Evolutionary conservation across 2,113 vertebrate species (phyloP).

Genomic region (Pelodiscus sinensis): DNA sequence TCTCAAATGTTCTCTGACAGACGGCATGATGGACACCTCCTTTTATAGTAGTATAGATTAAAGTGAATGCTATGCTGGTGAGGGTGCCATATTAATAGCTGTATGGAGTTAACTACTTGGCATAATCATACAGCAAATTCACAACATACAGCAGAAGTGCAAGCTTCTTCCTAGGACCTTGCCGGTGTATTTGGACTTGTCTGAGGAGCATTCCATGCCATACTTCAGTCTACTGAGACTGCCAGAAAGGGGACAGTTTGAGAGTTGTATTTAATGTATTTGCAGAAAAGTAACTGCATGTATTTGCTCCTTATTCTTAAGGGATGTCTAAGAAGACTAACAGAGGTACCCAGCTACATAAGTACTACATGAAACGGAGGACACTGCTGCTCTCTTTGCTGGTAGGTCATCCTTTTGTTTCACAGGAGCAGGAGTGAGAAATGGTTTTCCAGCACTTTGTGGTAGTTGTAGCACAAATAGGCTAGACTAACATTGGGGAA

Average conservation of each 20-base stretch:
- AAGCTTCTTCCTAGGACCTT: not conserved
- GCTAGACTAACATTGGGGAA: not conserved
- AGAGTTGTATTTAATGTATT: not conserved
- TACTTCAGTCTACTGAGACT: not conserved
- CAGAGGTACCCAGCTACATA: constrained; percentile 94
- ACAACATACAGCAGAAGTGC: not conserved
- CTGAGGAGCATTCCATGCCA: not conserved
- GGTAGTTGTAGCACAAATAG: not conserved
- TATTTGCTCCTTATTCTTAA: constrained; percentile 62
- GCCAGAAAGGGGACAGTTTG: not conserved
- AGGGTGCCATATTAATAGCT: not conserved
- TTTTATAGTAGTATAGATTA: too few species aligned
- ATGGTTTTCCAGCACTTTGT: not conserved
- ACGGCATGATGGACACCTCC: too few species aligned
- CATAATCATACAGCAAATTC: not conserved
- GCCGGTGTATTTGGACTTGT: not conserved
- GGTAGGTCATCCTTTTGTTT: constrained; percentile 75
- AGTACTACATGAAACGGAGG: constrained; percentile 97
- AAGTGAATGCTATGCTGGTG: not conserved
- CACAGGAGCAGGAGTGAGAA: not conserved
- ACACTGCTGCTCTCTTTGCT: constrained; percentile 90
- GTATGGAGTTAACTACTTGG: not conserved
- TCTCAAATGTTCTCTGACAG: too few species aligned
- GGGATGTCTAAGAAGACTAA: constrained; percentile 96
- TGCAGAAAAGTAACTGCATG: constrained; percentile 5